Base-by-base conservation (phyloP, 2,888 invertebrate species). In the Nezara viridula region DNA sequence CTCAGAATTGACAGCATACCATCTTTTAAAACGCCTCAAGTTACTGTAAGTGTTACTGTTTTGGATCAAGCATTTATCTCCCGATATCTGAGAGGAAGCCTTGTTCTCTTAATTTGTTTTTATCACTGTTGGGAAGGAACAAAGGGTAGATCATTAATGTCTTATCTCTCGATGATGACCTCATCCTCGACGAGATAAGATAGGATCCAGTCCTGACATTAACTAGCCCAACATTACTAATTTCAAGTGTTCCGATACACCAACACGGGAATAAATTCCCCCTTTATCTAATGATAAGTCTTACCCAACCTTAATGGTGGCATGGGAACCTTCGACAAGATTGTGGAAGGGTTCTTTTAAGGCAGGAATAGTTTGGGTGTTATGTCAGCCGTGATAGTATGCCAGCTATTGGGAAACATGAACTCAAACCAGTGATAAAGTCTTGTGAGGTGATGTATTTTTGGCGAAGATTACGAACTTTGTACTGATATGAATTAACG, bases 81-180 rank as follows among this genome's bases (percentile, higher is more conserved):
- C 19, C 66, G 19, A 73, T 73, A 37, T 12, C 32, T 19, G 21
- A 21, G 66, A 37, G 37, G 37, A 73, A 32, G 66, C 66, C 66
- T 73, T 73, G 66, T 21, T 37, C 66, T 73, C 19, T 37, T 73
- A 73, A 73, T 73, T 73, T 32, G 66, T 73, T 37, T 32, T 73
- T 73, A 73, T 73, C 66, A 9, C 32, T 7, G 0, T 19, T 37
- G 32, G 32, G 2, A 73, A 37, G 66, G 66, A 73, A 73, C 66
- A 73, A 73, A 73, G 66, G 66, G 32, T 73, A 73, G 37, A 73
- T 73, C 66, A 73, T 73, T 73, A 73, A 73, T 73, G 66, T 37
- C 21, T 37, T 73, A 73, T 73, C 66, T 32, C 32, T 1, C 7
- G 6, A 21, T 19, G 66, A 73, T 73, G 66, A 73, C 66, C 66